Percentiles rank a stretch among this genome's conserved stretches.
Evolutionary conservation across 2,888 invertebrate genomes (phyloP).

Genomic region (Cephus runcator): DNA sequence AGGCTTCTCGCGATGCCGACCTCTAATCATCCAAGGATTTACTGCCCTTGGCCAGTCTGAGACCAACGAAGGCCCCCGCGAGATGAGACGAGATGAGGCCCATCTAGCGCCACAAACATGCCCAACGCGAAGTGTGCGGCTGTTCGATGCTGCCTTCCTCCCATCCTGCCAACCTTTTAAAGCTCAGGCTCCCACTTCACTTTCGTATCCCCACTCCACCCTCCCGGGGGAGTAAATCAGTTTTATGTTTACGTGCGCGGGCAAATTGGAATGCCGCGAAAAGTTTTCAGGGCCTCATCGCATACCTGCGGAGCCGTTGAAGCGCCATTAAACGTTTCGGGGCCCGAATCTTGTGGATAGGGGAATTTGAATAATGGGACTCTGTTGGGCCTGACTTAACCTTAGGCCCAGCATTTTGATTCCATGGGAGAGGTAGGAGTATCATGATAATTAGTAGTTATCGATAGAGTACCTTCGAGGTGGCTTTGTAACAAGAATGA

Average conservation of each 20-base stretch:
- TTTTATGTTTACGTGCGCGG: slow-evolving; percentile 17
- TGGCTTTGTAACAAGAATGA: background rate
- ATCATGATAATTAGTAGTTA: background rate
- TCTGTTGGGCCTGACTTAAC: background rate
- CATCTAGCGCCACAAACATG: background rate
- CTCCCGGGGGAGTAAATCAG: slow-evolving; percentile 12
- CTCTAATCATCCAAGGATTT: slow-evolving; percentile 58
- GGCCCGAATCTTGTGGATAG: background rate
- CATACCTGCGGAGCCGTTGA: background rate
- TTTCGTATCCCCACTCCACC: background rate
- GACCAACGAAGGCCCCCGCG: background rate
- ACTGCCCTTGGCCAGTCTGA: slow-evolving; percentile 32
- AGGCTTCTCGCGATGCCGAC: slow-evolving; percentile 40
- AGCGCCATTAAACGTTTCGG: background rate
- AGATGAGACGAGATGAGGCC: background rate
- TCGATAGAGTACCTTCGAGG: background rate
- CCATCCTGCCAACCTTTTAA: background rate
- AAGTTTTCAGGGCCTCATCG: background rate
- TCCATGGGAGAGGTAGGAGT: background rate
- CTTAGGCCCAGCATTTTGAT: background rate
- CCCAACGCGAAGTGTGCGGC: background rate
- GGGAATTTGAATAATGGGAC: background rate
- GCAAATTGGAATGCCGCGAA: background rate
- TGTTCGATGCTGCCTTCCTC: background rate
- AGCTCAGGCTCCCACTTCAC: background rate